Base-by-base conservation (phyloP, 2,113 vertebrate species). In the Toxotes jaculatrix region DNA sequence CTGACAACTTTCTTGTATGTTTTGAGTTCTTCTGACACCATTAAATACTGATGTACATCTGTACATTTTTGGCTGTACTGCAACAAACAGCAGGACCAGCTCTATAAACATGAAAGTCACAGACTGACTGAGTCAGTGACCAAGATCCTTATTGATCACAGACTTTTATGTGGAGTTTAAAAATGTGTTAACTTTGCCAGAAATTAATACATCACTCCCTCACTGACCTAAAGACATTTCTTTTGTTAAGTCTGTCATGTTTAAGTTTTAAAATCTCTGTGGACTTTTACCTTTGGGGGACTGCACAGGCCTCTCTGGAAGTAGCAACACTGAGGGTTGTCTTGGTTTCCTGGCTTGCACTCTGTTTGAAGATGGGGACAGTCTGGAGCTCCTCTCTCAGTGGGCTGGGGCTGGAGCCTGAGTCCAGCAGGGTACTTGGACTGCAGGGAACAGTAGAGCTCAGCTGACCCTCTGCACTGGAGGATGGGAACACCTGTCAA, bases 281-380 rank as follows among this genome's bases (percentile, higher is more conserved):
- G 59, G 42, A 17, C 3, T 3, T n/a, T 69, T 89, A 95, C 94
- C 94, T 94, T 55, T 83, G 91, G 11, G 86, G 82, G 42, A 87
- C 65, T 0, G 84, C 11, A 4, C 62, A 73, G 45, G 85, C 5
- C 32, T 92, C 92, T 73, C 23, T 80, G 12, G 83, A 27, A 16
- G 84, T 47, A 23, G 62, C 59, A 4, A 65, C 40, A 4, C 10
- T 77, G 47, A 11, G 7, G 13, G 27, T 23, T 5, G 23, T 32
- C 23, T 69, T 85, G 21, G 21, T 36, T 21, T 93, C 83, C 10
- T 82, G 82, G 56, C 23, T 55, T 8, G 4, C 65, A 81, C 45
- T 80, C 55, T 81, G 80, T 7, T 55, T 77, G 36, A 72, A 82
- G 66, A 84, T 55, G 0, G 90, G 85, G n/a, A 86, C 85, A 0